Conservation (phyloP, 2,888 invertebrate genomes). For the Balanococcus diminutus region DNA sequence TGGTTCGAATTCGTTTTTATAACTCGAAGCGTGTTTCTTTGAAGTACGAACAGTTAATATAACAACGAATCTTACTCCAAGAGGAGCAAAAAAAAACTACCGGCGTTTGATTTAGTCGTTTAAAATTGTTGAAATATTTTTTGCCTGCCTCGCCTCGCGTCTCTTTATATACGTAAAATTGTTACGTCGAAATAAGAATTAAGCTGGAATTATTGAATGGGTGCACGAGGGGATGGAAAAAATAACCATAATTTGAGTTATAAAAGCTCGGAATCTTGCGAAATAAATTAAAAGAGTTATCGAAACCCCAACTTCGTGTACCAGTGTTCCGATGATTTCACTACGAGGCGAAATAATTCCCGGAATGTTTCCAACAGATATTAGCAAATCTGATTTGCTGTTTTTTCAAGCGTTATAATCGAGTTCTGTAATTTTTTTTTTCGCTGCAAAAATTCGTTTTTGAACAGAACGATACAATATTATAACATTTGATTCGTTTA, state of each 20-base stretch:
- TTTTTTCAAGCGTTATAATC: slow-evolving; percentile 47
- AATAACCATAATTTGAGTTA: slow-evolving; percentile 5
- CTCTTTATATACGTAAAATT: background rate
- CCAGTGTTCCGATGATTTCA: background rate
- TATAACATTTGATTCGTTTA: slow-evolving; percentile 37
- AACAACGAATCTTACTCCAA: background rate
- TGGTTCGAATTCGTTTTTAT: background rate
- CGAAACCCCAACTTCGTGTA: background rate
- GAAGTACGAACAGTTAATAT: background rate
- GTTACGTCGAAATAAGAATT: background rate
- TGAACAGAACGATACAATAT: slow-evolving; percentile 35
- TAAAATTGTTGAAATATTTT: background rate
- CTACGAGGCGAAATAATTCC: slow-evolving; percentile 6
- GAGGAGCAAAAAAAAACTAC: background rate
- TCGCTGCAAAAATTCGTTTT: slow-evolving; percentile 21
- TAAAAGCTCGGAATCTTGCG: slow-evolving; percentile 23
- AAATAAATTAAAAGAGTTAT: slow-evolving; percentile 37
- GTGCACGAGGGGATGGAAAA: background rate
- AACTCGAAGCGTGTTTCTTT: background rate
- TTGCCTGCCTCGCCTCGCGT: background rate
- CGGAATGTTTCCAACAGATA: slow-evolving; percentile 39
- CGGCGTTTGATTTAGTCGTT: background rate
- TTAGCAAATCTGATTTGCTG: slow-evolving; percentile 44
- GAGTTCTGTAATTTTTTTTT: slow-evolving; percentile 42
- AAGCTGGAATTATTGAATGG: background rate